Conservation (phyloP, 2,113 vertebrate genomes). For the Platysternon megacephalum region DNA sequence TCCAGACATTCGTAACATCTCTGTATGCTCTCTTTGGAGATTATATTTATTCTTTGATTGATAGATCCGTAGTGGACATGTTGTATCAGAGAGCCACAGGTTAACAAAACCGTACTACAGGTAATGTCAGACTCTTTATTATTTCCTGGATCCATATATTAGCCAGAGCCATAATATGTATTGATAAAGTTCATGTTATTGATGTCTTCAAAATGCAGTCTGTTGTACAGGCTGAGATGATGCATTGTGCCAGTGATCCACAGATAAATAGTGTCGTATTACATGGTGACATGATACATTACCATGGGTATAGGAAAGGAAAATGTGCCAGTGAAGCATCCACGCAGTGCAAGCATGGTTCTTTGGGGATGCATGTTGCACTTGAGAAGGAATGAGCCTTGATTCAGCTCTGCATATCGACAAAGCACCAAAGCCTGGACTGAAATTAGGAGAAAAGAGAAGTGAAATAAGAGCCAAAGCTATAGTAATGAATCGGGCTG, state of each 20-base stretch:
- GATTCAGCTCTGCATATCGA: background rate
- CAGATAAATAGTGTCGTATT: background rate
- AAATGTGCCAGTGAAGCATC: background rate
- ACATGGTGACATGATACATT: background rate
- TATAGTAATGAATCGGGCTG: background rate
- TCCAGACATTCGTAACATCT: background rate
- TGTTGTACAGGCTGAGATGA: background rate
- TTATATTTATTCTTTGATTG: background rate
- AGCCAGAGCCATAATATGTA: fast-evolving
- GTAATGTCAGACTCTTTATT: fast-evolving
- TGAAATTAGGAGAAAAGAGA: background rate
- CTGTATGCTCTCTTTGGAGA: fast-evolving
- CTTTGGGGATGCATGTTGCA: background rate
- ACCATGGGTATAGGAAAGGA: background rate
- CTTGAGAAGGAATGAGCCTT: background rate
- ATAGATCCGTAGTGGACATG: background rate
- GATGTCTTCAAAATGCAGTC: background rate
- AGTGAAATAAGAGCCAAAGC: background rate
- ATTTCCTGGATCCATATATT: background rate
- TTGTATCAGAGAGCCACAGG: background rate
- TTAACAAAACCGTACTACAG: background rate
- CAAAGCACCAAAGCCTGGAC: background rate
- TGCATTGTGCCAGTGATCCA: background rate
- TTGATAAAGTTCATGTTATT: background rate
- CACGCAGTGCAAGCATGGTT: background rate